phyloP scores from a whole-genome alignment of 2,888 invertebrate genomes.

The Portevinia maculata region DNA sequence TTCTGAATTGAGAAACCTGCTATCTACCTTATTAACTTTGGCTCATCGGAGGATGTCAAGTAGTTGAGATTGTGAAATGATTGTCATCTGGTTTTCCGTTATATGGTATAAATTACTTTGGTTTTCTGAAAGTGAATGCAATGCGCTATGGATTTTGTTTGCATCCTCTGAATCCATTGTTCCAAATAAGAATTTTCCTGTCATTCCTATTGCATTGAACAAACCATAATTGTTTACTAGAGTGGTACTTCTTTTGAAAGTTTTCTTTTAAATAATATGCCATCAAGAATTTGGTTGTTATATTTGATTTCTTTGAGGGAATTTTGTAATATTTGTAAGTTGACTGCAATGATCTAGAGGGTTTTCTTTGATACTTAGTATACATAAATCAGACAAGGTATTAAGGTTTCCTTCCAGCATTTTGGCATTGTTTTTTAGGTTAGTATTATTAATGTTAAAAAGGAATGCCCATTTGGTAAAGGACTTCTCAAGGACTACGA shows the following conservation, averaged over 20 bases:
- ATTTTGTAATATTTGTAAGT: too few species aligned
- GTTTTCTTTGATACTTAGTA: constrained; percentile 10
- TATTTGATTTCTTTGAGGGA: too few species aligned
- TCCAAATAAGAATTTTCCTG: too few species aligned
- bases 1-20: constrained; percentile 23
- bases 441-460: constrained; percentile 1
- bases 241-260: neutral
- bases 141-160: too few species aligned
- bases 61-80: constrained; percentile 2
- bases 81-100: too few species aligned
- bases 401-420: constrained; percentile 11
- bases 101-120: too few species aligned
- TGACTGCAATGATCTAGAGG: constrained; percentile 1
- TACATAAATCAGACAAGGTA: constrained; percentile 4
- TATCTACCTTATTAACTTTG: constrained; percentile 6
- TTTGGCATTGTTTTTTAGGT: constrained; percentile 9
- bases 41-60: constrained; percentile 10
- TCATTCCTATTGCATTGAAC: too few species aligned
- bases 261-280: too few species aligned
- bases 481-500: constrained; percentile 8
- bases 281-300: too few species aligned
- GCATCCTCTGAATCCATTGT: too few species aligned
- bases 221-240: constrained; percentile 4
- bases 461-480: constrained; percentile 1
- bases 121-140: too few species aligned